These are phyloP conservation scores for Megalopta genalis DNA, from an alignment of 1,140 invertebrate genomes.

Conservation along the genomic window DNA sequence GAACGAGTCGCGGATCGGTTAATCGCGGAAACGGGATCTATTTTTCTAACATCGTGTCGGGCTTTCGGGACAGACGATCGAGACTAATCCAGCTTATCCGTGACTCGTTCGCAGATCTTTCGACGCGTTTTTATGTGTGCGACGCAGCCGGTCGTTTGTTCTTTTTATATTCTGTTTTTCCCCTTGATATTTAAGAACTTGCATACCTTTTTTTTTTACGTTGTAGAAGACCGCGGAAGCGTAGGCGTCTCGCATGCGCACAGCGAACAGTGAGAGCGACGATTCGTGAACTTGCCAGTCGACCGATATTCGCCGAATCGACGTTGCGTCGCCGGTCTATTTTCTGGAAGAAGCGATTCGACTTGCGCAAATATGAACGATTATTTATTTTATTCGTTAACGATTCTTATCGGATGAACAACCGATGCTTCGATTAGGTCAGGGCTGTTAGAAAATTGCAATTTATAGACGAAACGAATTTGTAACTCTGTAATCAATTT, in stretches of 20 bases:
- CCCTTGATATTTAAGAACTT: neutral
- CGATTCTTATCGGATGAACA: no score
- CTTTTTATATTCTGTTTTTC: slow-evolving; percentile 5
- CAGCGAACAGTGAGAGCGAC: neutral
- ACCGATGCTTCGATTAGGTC: no score
- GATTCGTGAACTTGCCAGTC: slow-evolving; percentile 23
- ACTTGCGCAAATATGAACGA: no score
- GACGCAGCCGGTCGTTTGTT: neutral
- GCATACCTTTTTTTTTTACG: neutral
- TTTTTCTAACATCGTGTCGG: slow-evolving; percentile 21
- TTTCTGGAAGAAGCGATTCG: no score
- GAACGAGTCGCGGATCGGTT: neutral
- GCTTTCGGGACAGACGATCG: neutral
- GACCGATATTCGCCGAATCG: neutral
- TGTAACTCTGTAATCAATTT: no score
- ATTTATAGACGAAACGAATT: no score
- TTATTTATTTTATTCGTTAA: no score
- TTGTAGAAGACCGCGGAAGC: neutral
- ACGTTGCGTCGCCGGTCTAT: neutral
- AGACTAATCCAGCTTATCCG: neutral
- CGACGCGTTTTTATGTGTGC: slow-evolving; percentile 19
- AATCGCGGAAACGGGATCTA: slow-evolving; percentile 13
- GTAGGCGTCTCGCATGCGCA: neutral
- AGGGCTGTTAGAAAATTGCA: no score
- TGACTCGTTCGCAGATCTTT: neutral